Conservation (phyloP, 2,113 vertebrate genomes). For the Xiphophorus couchianus region DNA sequence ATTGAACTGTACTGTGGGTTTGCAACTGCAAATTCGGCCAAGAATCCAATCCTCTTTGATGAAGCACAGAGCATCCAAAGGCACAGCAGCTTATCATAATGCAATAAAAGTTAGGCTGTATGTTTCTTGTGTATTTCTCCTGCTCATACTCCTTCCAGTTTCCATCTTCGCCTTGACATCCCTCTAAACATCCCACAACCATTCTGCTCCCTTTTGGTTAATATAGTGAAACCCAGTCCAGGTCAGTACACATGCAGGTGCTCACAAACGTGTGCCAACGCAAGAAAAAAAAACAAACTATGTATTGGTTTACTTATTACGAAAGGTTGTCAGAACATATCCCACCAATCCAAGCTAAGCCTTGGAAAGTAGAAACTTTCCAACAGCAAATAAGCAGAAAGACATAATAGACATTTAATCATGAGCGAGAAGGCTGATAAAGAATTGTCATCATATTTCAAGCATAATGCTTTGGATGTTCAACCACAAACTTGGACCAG, state of each 20-base stretch:
- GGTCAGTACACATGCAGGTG: slow-evolving; percentile 51
- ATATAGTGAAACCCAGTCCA: slow-evolving; percentile 28
- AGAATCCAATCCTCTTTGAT: slow-evolving; percentile 29
- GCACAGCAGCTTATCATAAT: slow-evolving; percentile 31
- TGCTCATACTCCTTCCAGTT: slow-evolving; percentile 30
- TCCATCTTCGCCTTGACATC: slow-evolving; percentile 63
- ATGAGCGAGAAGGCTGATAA: slow-evolving; percentile 13
- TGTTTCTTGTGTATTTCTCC: slow-evolving; percentile 42
- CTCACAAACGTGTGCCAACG: not conserved
- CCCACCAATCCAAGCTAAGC: slow-evolving; percentile 30
- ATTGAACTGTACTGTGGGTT: slow-evolving; percentile 52
- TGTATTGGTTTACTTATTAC: slow-evolving; percentile 44
- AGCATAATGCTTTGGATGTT: slow-evolving; percentile 45
- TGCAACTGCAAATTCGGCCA: slow-evolving; percentile 30
- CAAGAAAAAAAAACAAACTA: slow-evolving; percentile 1
- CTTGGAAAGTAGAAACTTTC: slow-evolving; percentile 35
- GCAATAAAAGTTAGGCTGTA: slow-evolving; percentile 30
- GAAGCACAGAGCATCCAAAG: slow-evolving; percentile 18
- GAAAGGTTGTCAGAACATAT: slow-evolving; percentile 58
- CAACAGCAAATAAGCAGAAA: slow-evolving; percentile 49
- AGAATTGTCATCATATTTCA: slow-evolving; percentile 23
- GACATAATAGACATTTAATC: slow-evolving; percentile 54
- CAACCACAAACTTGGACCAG: slow-evolving; percentile 55
- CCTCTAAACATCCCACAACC: slow-evolving; percentile 50
- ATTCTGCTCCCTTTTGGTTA: slow-evolving; percentile 34